phyloP scores from a whole-genome alignment of 2,113 vertebrate species.

The Arvicanthis niloticus region DNA sequence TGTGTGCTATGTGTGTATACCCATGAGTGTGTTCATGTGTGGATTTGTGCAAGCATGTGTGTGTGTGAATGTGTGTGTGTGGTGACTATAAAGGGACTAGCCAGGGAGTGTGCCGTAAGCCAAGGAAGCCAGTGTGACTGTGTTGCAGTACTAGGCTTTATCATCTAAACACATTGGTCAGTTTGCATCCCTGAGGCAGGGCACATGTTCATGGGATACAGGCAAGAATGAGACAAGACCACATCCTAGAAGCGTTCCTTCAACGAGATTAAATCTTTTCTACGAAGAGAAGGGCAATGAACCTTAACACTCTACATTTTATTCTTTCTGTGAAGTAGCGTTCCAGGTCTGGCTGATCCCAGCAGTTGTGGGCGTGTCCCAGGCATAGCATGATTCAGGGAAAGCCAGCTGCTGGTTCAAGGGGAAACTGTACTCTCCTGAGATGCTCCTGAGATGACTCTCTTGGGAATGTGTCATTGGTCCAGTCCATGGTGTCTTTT shows the following conservation, averaged over 20 bases:
- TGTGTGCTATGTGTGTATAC: too few relatives aligned
- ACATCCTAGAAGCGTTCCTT: not conserved
- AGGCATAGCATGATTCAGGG: accelerated
- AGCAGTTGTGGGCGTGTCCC: accelerated
- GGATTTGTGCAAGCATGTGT: too few relatives aligned
- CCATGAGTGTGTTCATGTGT: too few relatives aligned
- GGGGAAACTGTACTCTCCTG: not conserved
- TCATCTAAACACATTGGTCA: not conserved
- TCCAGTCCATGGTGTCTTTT: not conserved
- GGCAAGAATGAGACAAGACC: accelerated
- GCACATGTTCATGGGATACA: accelerated
- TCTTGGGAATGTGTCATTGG: not conserved
- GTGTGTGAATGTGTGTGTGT: not conserved
- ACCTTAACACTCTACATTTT: not conserved
- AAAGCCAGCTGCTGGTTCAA: not conserved
- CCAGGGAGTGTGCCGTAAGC: not conserved
- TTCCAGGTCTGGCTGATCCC: not conserved
- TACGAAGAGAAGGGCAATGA: too few relatives aligned
- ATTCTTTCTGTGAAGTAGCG: not conserved
- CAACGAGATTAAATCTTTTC: not conserved
- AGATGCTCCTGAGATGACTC: not conserved
- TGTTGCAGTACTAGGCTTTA: not conserved
- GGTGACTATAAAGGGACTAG: not conserved
- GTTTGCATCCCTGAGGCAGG: not conserved
- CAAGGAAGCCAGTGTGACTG: not conserved